Percentiles rank a stretch among this genome's conserved stretches.
Evolutionary conservation across 2,797 vertebrate species (phyloP).

Genomic region (Cynopterus sphinx): DNA sequence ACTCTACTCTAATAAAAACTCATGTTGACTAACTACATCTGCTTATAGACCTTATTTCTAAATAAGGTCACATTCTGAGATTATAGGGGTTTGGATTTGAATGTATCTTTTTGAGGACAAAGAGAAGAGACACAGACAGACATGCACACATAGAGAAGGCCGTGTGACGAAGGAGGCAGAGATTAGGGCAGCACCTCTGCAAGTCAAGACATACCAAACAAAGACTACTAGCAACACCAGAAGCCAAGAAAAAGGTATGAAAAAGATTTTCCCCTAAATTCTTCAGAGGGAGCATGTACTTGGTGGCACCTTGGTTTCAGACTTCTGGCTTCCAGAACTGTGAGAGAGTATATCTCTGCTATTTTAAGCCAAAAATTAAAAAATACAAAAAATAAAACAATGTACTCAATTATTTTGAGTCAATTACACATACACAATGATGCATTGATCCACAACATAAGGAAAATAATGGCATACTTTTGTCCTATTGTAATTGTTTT

Average conservation of each 20-base stretch:
- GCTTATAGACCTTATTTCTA: neutral
- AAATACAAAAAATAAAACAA: neutral
- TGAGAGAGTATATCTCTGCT: neutral
- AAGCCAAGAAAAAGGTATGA: neutral
- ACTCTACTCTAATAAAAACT: neutral
- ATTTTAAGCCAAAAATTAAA: neutral
- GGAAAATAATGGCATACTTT: neutral
- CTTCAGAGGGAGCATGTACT: neutral
- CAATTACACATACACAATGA: neutral
- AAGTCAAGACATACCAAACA: neutral
- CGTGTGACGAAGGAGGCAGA: neutral
- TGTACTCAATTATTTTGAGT: neutral
- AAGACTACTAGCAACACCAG: neutral
- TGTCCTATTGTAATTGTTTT: constrained; percentile 15
- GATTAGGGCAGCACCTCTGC: no score
- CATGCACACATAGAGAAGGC: neutral
- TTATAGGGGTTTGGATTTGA: neutral
- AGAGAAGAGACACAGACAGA: neutral
- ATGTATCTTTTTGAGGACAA: neutral
- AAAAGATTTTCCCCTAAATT: neutral
- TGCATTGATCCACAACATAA: neutral
- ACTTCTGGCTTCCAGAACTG: neutral
- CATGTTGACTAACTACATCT: neutral
- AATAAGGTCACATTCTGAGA: neutral
- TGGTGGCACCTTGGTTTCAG: neutral